Conservation (phyloP, 2,797 vertebrate genomes). For the Micrastur ruficollis region DNA sequence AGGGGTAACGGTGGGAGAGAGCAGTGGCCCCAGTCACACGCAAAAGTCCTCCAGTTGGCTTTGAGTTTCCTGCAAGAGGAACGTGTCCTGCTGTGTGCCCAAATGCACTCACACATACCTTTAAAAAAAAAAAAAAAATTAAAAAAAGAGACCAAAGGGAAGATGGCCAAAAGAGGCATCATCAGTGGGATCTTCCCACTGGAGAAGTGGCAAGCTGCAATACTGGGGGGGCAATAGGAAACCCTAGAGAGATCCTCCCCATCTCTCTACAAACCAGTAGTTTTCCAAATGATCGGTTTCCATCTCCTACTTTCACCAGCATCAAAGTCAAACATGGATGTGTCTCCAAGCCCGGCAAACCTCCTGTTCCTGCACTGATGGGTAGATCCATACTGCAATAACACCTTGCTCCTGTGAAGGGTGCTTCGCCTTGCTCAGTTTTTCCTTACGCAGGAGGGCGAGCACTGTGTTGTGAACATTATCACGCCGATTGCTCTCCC, state of each 20-base stretch:
- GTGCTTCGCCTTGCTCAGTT: background rate
- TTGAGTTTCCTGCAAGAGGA: background rate
- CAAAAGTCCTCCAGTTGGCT: background rate
- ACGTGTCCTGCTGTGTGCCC: fast-evolving
- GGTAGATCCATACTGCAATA: background rate
- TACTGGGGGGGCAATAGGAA: background rate
- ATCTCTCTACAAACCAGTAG: background rate
- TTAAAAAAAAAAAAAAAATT: too few relatives aligned
- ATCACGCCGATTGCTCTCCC: background rate
- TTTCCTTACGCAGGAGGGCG: background rate
- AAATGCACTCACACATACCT: background rate
- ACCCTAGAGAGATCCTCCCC: background rate
- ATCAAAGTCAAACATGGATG: background rate
- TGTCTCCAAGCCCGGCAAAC: fast-evolving
- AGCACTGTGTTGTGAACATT: background rate
- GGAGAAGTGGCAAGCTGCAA: background rate
- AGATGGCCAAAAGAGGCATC: background rate
- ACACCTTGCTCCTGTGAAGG: background rate
- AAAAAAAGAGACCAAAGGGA: background rate
- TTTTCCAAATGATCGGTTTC: background rate
- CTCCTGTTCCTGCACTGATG: background rate
- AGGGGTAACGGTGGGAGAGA: background rate
- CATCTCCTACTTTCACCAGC: background rate
- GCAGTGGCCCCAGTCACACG: background rate
- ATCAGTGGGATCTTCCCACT: background rate